Conservation (phyloP, 2,797 vertebrate genomes). For the Mastacembelus armatus region DNA sequence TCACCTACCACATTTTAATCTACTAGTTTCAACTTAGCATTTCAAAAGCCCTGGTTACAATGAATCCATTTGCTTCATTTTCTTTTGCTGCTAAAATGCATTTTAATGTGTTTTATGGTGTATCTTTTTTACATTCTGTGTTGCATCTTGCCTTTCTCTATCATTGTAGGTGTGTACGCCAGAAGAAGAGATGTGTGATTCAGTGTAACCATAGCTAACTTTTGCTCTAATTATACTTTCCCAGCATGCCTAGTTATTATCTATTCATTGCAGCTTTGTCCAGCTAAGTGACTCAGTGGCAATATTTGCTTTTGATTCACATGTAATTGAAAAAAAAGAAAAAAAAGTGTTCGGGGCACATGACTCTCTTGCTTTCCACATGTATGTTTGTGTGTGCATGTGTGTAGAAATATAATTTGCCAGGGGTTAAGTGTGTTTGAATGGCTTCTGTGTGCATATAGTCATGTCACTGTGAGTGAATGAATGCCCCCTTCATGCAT, state of each 20-base stretch:
- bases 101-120: background rate
- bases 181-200: background rate
- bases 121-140: no score
- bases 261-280: slow-evolving; percentile 12
- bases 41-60: background rate
- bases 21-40: no score
- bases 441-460: slow-evolving; percentile 42
- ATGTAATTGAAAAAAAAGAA: no score
- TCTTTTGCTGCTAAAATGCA: no score
- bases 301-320: slow-evolving; percentile 1
- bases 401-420: slow-evolving; percentile 30
- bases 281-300: slow-evolving; percentile 14
- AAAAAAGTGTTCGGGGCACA: no score
- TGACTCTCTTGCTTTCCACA: slow-evolving; percentile 44
- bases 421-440: slow-evolving; percentile 24
- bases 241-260: slow-evolving; percentile 18
- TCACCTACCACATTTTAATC: no score
- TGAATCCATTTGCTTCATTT: background rate
- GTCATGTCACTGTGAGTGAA: slow-evolving; percentile 29
- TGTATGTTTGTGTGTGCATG: slow-evolving; percentile 15
- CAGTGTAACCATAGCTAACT: background rate
- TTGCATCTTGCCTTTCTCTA: no score
- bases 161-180: no score
- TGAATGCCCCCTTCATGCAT: slow-evolving; percentile 44
- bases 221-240: slow-evolving; percentile 10